Conservation (phyloP, 2,888 invertebrate species). For the Hemithea aestivaria region DNA sequence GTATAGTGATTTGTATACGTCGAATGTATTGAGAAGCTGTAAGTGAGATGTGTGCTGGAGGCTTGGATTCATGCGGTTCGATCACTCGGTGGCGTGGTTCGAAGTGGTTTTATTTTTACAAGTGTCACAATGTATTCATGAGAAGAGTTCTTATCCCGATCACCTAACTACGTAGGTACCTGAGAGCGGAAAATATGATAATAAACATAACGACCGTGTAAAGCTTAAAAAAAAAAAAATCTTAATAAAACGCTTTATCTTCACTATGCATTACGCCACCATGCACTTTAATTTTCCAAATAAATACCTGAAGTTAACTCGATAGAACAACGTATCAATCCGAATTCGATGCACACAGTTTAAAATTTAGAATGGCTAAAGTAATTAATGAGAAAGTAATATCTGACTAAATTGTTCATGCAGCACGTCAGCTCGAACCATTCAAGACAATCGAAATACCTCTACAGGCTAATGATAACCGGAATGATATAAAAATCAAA, state of each 20-base stretch:
- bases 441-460: slow-evolving; percentile 54
- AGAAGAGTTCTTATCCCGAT: slow-evolving; percentile 55
- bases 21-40: slow-evolving; percentile 76
- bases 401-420: slow-evolving; percentile 53
- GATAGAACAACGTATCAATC: slow-evolving; percentile 22
- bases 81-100: slow-evolving; percentile 80
- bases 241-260: slow-evolving; percentile 14
- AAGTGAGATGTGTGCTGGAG: slow-evolving; percentile 77
- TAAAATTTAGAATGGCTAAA: slow-evolving; percentile 28
- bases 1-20: slow-evolving; percentile 64
- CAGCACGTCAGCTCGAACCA: slow-evolving; percentile 59
- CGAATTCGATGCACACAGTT: slow-evolving; percentile 34
- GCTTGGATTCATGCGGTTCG: slow-evolving; percentile 76
- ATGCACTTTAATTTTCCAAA: slow-evolving; percentile 42
- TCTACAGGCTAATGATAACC: slow-evolving; percentile 68
- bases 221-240: slow-evolving; percentile 29
- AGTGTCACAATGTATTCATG: slow-evolving; percentile 66
- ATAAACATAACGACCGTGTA: slow-evolving; percentile 32
- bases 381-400: slow-evolving; percentile 35
- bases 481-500: slow-evolving; percentile 50
- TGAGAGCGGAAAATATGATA: slow-evolving; percentile 33
- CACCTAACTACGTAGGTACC: slow-evolving; percentile 43
- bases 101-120: slow-evolving; percentile 66
- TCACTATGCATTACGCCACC: slow-evolving; percentile 42
- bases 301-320: slow-evolving; percentile 19